Base-by-base conservation (phyloP, 2,113 vertebrate species). In the Zapus hudsonius region DNA sequence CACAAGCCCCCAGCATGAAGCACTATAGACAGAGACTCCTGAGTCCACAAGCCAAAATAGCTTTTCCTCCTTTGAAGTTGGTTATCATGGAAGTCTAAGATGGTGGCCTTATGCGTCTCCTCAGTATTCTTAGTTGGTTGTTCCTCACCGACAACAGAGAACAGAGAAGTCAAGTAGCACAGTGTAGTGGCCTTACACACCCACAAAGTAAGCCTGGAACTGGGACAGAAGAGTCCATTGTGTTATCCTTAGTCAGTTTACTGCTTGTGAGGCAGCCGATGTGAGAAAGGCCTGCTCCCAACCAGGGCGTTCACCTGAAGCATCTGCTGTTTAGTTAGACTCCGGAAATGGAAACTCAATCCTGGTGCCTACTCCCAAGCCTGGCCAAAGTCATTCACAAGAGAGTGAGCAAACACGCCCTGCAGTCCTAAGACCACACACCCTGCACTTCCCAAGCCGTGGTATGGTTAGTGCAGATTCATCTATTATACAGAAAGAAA, bases 301-400 rank as follows among this genome's bases (percentile, higher is more conserved):
- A 31, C 40, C 5, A 0, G 10, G 3, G 22, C 55, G 31, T 57
- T 93, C 47, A 76, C 89, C 69, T 42, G 70, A 67, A 79, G 55
- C 20, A 12, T 27, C 17, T 76, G 61, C 59, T 80, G 47, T 44
- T 83, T 80, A 55, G 27, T 75, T 76, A 86, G 61, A 52, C 76
- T 91, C 91, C 3, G 57, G 87, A 94, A 89, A 73, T 13, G 38
- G 87, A 57, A 86, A 72, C 72, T 87, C 73, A 57, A 55, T 87
- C 75, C 17, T 55, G 52, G 40, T 52, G 73, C 23, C 36, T 36
- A 27, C 31, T 31, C 74, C 73, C 61, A 40, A 59, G 64, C 31
- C 33, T 93, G 69, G 47, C 91, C 93, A 55, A 66, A 85, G 89
- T 52, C 63, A 9, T 87, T 87, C 69, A 40, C 55, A 38, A 78